These are phyloP conservation scores for Peromyscus aztecus DNA, from an alignment of 2,797 vertebrate genomes.

Conservation along the genomic window DNA sequence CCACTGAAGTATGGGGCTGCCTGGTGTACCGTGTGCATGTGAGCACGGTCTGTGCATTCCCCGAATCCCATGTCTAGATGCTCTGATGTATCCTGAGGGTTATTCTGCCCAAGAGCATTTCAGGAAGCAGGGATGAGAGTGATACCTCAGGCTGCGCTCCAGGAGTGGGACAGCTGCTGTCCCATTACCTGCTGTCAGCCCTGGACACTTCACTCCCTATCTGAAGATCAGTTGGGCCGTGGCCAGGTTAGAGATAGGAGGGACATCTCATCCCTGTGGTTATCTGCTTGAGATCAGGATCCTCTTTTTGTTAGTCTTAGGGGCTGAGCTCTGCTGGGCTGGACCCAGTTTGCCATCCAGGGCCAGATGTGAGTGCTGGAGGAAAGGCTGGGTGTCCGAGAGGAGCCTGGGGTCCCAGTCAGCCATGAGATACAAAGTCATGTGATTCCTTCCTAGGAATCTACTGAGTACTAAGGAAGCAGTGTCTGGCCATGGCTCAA, in stretches of 20 bases:
- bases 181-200: no score
- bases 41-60: fast-evolving
- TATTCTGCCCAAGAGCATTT: background rate
- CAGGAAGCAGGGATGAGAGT: background rate
- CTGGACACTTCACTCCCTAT: background rate
- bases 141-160: background rate
- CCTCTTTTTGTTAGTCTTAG: no score
- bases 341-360: background rate
- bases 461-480: no score
- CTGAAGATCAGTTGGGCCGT: background rate
- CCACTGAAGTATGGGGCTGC: background rate
- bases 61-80: background rate
- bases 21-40: background rate
- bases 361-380: no score
- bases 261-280: background rate
- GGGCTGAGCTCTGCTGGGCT: background rate
- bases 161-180: background rate
- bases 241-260: background rate
- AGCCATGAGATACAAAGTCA: no score
- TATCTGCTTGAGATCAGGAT: background rate
- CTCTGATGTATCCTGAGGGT: background rate
- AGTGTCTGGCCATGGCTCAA: background rate
- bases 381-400: background rate
- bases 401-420: background rate
- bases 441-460: no score